Conservation (phyloP, 2,113 vertebrate genomes). For the Cochlearius cochlearius region DNA sequence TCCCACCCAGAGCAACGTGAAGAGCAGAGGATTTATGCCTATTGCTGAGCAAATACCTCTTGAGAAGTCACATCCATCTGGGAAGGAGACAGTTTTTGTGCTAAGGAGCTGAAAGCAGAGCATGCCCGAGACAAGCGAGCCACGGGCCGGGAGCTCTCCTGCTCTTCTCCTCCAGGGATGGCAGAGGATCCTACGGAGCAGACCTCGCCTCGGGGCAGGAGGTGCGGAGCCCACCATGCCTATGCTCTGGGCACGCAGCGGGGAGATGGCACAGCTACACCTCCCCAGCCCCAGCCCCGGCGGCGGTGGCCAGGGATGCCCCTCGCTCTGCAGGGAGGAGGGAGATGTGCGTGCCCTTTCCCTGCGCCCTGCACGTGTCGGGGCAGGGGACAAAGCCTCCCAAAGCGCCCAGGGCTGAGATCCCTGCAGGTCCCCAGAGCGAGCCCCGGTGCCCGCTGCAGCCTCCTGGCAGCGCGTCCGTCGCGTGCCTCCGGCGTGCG, state of each 20-base stretch:
- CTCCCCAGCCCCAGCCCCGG: neutral
- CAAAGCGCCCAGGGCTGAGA: neutral
- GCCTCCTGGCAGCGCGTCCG: neutral
- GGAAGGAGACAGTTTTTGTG: neutral
- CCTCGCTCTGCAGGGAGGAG: neutral
- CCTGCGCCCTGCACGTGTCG: rapidly evolving
- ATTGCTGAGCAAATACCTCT: neutral
- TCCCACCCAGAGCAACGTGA: neutral
- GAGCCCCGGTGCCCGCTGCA: neutral
- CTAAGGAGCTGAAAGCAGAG: neutral
- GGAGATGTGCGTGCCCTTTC: neutral
- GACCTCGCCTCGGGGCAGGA: neutral
- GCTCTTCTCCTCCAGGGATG: neutral
- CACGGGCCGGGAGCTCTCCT: neutral
- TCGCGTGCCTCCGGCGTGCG: rapidly evolving
- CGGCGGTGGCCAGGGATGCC: neutral
- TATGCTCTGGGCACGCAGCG: rapidly evolving
- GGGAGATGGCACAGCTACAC: neutral
- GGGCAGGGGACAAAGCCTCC: neutral
- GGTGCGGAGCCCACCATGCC: neutral
- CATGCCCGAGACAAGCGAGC: rapidly evolving
- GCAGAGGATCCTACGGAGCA: neutral
- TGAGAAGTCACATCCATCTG: neutral
- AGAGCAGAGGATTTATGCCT: constrained; percentile 8
- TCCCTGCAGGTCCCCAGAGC: neutral